phyloP scores from a whole-genome alignment of 2,888 invertebrate genomes.

The Adelognathus sp. region DNA sequence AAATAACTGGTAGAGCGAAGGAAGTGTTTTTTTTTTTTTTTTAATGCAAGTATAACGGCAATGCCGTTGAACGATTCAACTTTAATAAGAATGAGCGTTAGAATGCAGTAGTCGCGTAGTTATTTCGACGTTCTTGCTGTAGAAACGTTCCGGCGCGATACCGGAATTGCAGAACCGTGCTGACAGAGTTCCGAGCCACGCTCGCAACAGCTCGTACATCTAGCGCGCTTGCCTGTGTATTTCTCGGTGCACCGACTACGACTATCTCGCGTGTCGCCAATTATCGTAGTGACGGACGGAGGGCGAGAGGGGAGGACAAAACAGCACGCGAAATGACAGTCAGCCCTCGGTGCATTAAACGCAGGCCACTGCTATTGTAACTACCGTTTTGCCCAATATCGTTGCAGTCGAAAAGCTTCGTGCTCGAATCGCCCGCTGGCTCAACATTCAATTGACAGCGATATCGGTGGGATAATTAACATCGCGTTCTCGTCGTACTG shows the following conservation, averaged over 20 bases:
- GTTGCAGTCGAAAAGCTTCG: neutral
- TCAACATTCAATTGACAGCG: slow-evolving; percentile 8
- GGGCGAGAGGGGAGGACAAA: too few relatives aligned
- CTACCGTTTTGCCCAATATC: slow-evolving; percentile 23
- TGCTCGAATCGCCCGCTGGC: neutral
- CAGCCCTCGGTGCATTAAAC: slow-evolving; percentile 4
- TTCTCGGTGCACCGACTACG: slow-evolving; percentile 36
- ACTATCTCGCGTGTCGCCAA: slow-evolving; percentile 69
- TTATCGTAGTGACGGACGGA: slow-evolving; percentile 59
- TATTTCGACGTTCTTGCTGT: neutral
- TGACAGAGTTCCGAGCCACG: slow-evolving; percentile 39
- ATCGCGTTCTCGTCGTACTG: neutral
- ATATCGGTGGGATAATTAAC: slow-evolving; percentile 6
- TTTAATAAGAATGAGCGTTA: neutral
- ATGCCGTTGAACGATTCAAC: neutral
- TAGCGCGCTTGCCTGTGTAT: slow-evolving; percentile 10
- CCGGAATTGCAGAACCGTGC: slow-evolving; percentile 49
- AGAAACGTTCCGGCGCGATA: slow-evolving; percentile 24
- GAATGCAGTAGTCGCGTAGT: neutral
- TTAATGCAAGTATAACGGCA: too few relatives aligned
- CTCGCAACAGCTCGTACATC: slow-evolving; percentile 23
- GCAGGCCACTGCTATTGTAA: neutral
- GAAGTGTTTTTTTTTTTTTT: too few relatives aligned
- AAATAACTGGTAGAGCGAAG: too few relatives aligned
- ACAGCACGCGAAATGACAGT: slow-evolving; percentile 33